Evolutionary conservation across 2,797 vertebrate genomes (phyloP), one percentile per base, ranked within the genome.

Genomic region (Sylvia borin): DNA sequence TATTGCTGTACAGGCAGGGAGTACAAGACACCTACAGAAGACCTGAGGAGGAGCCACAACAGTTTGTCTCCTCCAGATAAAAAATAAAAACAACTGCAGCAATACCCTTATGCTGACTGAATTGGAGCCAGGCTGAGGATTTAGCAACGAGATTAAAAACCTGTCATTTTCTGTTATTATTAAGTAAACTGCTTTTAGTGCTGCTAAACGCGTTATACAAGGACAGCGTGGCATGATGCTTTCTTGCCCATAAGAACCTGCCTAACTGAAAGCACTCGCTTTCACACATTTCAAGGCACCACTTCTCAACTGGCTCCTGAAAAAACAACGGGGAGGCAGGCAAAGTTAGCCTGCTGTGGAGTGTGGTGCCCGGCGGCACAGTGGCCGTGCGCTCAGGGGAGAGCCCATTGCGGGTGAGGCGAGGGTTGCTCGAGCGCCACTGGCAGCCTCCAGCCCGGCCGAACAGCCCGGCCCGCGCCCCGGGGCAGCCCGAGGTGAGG

Each of bases 351-450:
- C 26, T 62, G 32, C 50, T 15, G 36, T 5, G 20, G 3, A 32
- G 14, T 2, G 2, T 1, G 0, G 21, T 40, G 29, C 42, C n/a
- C n/a, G 45, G 79, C 7, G 47, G 47, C 40, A n/a, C 42, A 18
- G 7, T 3, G 42, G 51, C 34, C 34, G 3, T 19, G 19, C 8
- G 4, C 15, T 47, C 22, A 38, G 29, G 22, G 24, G 10, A 70
- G 21, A 43, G 6, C 10, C 10, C 36, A 7, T 36, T 2, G 20
- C 8, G 4, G 6, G 14, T 14, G 42, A 38, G 42, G 17, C 0
- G 7, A 16, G n/a, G 26, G 32, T 5, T 25, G 40, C 32, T 34
- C 16, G 9, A 36, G 32, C 11, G 4, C 19, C 34, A 8, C 14
- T 18, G 5, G 29, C 53, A 40, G 22, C 51, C 76, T 25, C 5